Percentiles rank a stretch among this genome's conserved stretches.
These are phyloP conservation scores for Steinernema carpocapsae DNA, from an alignment of 2,888 invertebrate genomes.

Conservation along the genomic window DNA sequence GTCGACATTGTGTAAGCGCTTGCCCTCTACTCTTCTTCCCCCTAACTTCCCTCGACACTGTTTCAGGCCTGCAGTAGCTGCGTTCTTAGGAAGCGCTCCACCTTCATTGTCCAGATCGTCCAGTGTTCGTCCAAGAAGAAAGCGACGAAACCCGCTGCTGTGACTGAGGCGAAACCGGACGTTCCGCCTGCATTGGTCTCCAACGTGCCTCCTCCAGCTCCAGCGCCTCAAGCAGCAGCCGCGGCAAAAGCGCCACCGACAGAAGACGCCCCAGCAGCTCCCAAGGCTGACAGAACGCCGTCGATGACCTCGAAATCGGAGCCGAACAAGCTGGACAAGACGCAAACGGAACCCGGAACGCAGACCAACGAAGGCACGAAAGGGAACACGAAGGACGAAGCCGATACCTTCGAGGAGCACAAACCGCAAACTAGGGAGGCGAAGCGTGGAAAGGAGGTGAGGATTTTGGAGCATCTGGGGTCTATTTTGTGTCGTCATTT, in stretches of 20 bases:
- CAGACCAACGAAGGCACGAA: neutral
- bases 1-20: neutral
- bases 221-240: neutral
- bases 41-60: neutral
- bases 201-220: neutral
- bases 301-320: neutral
- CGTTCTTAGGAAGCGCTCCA: no score
- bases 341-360: neutral
- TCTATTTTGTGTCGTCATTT: no score
- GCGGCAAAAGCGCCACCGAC: neutral
- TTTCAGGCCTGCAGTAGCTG: no score
- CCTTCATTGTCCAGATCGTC: no score
- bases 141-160: neutral
- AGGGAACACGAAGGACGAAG: neutral
- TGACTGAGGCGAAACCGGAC: neutral
- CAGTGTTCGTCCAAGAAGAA: neutral
- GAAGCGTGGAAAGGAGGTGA: no score
- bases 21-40: neutral
- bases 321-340: neutral
- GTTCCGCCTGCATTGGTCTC: neutral
- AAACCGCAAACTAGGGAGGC: no score
- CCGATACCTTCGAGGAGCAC: slow-evolving; percentile 11
- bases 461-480: no score
- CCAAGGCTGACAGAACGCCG: neutral
- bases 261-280: no score